Evolutionary conservation across 2,797 vertebrate genomes (phyloP).

Genomic region (Emys orbicularis): DNA sequence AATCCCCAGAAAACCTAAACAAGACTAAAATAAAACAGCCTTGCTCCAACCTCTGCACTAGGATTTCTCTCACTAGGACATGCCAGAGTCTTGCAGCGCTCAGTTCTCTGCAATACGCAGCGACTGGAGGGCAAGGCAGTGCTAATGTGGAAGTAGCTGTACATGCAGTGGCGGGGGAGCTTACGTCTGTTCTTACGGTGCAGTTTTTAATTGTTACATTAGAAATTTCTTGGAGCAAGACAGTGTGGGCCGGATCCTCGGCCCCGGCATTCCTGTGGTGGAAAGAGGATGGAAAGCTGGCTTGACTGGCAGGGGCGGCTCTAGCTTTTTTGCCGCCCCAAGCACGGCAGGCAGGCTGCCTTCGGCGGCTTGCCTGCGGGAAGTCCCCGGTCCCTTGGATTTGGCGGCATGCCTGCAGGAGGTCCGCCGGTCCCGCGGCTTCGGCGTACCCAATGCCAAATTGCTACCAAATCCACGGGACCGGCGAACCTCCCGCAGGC

Average conservation of each 20-base stretch:
- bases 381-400: no score
- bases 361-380: no score
- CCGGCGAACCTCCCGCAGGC: no score
- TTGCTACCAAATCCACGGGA: no score
- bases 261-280: not conserved
- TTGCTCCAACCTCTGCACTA: not conserved
- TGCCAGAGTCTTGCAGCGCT: not conserved
- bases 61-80: not conserved
- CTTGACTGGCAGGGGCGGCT: not conserved
- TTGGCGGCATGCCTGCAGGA: no score
- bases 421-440: no score
- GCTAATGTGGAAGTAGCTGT: not conserved
- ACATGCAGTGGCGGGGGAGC: accelerated
- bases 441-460: no score
- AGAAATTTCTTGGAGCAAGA: not conserved
- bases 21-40: not conserved
- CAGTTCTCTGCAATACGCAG: not conserved
- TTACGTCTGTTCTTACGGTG: not conserved
- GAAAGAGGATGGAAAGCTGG: not conserved
- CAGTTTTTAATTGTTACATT: not conserved
- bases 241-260: not conserved
- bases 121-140: not conserved
- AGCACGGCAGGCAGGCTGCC: no score
- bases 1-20: not conserved
- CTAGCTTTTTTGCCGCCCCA: no score